phyloP scores from a whole-genome alignment of 2,888 invertebrate species.

The Deilephila porcellus region DNA sequence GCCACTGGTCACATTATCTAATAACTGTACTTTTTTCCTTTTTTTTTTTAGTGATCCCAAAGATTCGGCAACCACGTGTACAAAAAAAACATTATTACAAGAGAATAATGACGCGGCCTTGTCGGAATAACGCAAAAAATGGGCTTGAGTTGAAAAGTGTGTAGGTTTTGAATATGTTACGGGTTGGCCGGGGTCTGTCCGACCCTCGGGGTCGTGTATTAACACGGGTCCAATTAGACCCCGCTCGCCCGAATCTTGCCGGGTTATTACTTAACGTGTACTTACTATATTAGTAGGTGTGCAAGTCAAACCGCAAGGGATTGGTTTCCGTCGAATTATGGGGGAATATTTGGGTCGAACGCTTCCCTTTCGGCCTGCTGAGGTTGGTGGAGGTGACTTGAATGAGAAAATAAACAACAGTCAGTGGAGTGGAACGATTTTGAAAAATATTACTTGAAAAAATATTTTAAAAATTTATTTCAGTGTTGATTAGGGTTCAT shows the following conservation, averaged over 20 bases:
- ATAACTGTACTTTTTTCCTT: too few relatives aligned
- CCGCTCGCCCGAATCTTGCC: not conserved
- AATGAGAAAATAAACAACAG: not conserved
- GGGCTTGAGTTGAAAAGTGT: constrained; percentile 16
- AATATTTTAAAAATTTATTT: too few relatives aligned
- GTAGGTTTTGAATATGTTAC: constrained; percentile 16
- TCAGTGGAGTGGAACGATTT: too few relatives aligned
- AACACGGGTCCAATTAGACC: constrained; percentile 26
- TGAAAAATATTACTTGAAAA: too few relatives aligned
- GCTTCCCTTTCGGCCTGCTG: not conserved
- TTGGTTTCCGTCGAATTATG: not conserved
- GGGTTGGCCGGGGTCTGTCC: constrained; percentile 2
- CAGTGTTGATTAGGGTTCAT: too few relatives aligned
- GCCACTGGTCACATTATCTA: too few relatives aligned
- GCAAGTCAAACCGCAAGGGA: constrained; percentile 1
- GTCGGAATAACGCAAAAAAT: not conserved
- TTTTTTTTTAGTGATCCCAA: too few relatives aligned
- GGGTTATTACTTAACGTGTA: constrained; percentile 17
- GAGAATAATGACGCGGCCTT: constrained; percentile 13
- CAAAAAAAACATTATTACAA: constrained; percentile 1
- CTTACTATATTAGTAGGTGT: not conserved
- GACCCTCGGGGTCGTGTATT: constrained; percentile 16
- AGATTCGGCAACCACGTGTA: not conserved
- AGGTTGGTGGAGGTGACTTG: not conserved
- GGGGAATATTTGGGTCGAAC: not conserved